These are phyloP conservation scores for Clarias fuscus DNA, from an alignment of 2,797 vertebrate species.

Conservation along the genomic window DNA sequence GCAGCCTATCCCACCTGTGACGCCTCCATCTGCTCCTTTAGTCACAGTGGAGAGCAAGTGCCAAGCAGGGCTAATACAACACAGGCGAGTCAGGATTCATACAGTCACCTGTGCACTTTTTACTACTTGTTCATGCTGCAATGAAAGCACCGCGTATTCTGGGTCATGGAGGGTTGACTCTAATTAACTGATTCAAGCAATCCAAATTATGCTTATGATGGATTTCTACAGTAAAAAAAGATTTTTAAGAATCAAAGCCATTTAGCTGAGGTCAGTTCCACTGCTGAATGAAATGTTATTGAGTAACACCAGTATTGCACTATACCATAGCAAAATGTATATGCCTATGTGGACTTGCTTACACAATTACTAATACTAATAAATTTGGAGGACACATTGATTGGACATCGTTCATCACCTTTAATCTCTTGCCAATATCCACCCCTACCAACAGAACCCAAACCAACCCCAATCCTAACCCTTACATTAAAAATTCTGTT, in stretches of 20 bases:
- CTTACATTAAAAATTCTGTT: too few relatives aligned
- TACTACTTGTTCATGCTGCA: slow-evolving; percentile 19
- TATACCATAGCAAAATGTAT: too few relatives aligned
- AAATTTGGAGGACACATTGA: neutral
- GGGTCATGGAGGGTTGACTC: slow-evolving; percentile 14
- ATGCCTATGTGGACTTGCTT: neutral
- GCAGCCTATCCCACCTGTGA: slow-evolving; percentile 77
- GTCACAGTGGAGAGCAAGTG: slow-evolving; percentile 47
- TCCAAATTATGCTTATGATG: neutral
- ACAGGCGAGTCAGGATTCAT: slow-evolving; percentile 31
- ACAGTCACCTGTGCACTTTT: slow-evolving; percentile 21
- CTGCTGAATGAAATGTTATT: neutral
- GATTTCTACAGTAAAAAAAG: neutral
- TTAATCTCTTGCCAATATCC: too few relatives aligned
- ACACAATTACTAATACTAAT: neutral
- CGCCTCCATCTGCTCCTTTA: slow-evolving; percentile 78
- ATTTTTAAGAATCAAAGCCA: neutral
- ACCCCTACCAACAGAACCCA: too few relatives aligned
- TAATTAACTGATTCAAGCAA: slow-evolving; percentile 14
- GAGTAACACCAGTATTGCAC: neutral
- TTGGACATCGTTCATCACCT: neutral
- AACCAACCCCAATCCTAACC: too few relatives aligned
- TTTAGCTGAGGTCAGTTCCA: neutral
- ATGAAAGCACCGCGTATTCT: slow-evolving; percentile 9
- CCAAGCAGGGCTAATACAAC: slow-evolving; percentile 50